These are phyloP conservation scores for Pissodes strobi DNA, from an alignment of 1,140 invertebrate genomes.

Conservation along the genomic window DNA sequence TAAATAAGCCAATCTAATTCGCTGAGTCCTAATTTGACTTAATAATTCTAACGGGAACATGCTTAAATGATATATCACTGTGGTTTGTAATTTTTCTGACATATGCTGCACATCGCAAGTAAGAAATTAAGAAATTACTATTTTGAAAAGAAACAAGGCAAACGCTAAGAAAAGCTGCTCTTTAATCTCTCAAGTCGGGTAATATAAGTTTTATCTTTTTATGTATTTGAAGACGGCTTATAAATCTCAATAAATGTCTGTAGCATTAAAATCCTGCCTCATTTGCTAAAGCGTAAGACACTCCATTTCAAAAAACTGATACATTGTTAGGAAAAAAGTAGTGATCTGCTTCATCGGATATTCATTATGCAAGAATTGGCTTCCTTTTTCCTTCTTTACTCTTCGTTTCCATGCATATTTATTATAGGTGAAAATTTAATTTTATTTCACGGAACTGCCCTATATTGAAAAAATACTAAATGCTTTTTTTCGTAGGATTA, in stretches of 20 bases:
- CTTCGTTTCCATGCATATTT: too few species aligned
- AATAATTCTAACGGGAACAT: too few species aligned
- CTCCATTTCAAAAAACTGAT: conserved; percentile 14
- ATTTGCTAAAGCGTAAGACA: conserved; percentile 9
- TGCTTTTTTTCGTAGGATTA: too few species aligned
- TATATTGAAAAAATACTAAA: too few species aligned
- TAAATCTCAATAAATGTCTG: conserved; percentile 19
- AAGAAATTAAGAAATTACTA: conserved; percentile 25
- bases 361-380: conserved; percentile 16
- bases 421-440: too few species aligned
- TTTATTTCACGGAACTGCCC: too few species aligned
- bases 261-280: conserved; percentile 19
- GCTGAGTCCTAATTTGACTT: too few species aligned
- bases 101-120: conserved; percentile 2
- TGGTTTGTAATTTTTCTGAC: conserved; percentile 10
- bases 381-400: conserved; percentile 4
- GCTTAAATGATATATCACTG: too few species aligned
- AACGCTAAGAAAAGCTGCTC: conserved; percentile 6
- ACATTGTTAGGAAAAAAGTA: conserved; percentile 8
- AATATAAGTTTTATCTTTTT: conserved; percentile 23
- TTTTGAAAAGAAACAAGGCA: conserved; percentile 8
- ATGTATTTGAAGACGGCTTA: conserved; percentile 19
- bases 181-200: too few species aligned
- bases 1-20: too few species aligned
- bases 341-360: conserved; percentile 8